Evolutionary conservation across 2,113 vertebrate species (phyloP).

Genomic region (Glaucomys volans): DNA sequence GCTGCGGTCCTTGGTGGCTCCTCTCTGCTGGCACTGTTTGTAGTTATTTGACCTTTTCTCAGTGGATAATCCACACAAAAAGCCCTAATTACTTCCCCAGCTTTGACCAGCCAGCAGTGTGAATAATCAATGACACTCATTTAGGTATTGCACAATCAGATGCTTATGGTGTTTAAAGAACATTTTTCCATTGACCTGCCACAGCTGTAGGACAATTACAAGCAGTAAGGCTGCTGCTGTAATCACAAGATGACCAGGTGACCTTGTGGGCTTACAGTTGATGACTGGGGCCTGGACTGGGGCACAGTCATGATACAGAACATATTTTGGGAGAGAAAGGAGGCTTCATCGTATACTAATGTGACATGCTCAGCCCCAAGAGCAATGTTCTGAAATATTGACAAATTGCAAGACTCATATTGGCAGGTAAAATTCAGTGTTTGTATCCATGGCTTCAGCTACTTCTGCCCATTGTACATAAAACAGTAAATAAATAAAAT

Average conservation of each 20-base stretch:
- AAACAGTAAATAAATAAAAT: constrained; percentile 53
- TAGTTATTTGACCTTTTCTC: constrained; percentile 99
- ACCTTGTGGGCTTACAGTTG: constrained; percentile 88
- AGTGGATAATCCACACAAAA: constrained; percentile 99
- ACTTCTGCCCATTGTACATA: constrained; percentile 41
- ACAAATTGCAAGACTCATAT: constrained; percentile 66
- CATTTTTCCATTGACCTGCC: constrained; percentile 92
- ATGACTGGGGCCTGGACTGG: constrained; percentile 82
- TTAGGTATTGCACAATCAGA: constrained; percentile 96
- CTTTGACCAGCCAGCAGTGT: constrained; percentile 92
- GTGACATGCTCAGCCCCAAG: constrained; percentile 62
- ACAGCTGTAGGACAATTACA: constrained; percentile 88
- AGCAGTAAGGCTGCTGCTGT: constrained; percentile 88
- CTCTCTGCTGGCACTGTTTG: constrained; percentile 94
- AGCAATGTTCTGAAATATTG: constrained; percentile 71
- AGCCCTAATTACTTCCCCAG: constrained; percentile 99
- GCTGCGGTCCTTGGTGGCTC: constrained; percentile 89
- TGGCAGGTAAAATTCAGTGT: constrained; percentile 75
- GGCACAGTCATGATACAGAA: constrained; percentile 70
- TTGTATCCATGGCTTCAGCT: constrained; percentile 37
- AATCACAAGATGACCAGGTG: constrained; percentile 89
- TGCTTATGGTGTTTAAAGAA: constrained; percentile 91
- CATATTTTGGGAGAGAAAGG: constrained; percentile 65
- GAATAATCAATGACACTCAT: constrained; percentile 98
- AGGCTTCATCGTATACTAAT: constrained; percentile 64